These are phyloP conservation scores for Leptogaster cylindrica DNA, from an alignment of 2,888 invertebrate genomes.

Conservation along the genomic window DNA sequence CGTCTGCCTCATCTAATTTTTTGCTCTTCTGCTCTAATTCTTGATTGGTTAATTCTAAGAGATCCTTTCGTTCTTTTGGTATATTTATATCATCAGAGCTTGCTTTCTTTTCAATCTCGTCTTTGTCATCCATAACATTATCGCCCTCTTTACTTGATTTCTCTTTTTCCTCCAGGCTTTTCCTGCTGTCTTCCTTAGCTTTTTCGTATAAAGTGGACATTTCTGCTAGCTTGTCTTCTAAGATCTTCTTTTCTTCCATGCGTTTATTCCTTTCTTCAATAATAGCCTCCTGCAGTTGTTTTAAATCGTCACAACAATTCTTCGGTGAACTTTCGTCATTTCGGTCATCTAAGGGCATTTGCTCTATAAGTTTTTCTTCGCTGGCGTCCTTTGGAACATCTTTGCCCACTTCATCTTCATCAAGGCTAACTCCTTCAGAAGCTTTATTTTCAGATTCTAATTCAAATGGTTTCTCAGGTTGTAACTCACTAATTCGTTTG, in stretches of 20 bases:
- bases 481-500: too few relatives aligned
- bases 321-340: too few relatives aligned
- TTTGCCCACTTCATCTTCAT: too few relatives aligned
- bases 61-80: background rate
- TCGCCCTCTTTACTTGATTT: background rate
- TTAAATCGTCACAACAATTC: constrained; percentile 17
- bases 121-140: background rate
- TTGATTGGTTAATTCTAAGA: constrained; percentile 7
- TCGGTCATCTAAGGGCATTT: too few relatives aligned
- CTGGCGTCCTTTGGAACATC: too few relatives aligned
- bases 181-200: background rate
- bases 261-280: background rate
- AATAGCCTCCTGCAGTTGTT: constrained; percentile 17
- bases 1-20: constrained; percentile 25
- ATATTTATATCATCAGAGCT: background rate
- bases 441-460: too few relatives aligned
- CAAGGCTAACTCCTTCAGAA: too few relatives aligned
- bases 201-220: background rate
- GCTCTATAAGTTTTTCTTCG: too few relatives aligned
- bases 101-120: constrained; percentile 8
- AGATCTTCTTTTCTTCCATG: background rate
- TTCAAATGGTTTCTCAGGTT: too few relatives aligned
- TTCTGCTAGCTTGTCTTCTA: constrained; percentile 6
- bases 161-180: background rate
- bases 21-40: constrained; percentile 29